A percentile compares a stretch with the other conserved stretches of the same genome.
Conservation (phyloP, 2,888 invertebrate species). For the Lepidocyrtinus sp. region DNA sequence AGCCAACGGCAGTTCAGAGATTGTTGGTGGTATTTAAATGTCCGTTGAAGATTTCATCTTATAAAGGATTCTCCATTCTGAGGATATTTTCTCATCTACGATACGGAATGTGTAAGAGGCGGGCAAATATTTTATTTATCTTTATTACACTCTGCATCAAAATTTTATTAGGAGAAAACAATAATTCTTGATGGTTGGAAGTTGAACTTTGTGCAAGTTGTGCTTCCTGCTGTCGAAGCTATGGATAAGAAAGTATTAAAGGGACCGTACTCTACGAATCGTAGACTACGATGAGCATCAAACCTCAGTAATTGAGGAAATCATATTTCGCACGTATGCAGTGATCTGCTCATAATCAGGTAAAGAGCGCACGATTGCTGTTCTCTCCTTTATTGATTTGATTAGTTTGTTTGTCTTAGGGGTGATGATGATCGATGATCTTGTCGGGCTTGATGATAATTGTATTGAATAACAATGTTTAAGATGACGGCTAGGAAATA, state of each 20-base stretch:
- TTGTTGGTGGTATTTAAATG: too few relatives aligned
- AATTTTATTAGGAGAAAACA: conserved; percentile 26
- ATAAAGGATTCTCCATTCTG: too few relatives aligned
- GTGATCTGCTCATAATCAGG: too few relatives aligned
- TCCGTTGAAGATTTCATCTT: too few relatives aligned
- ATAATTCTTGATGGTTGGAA: conserved; percentile 22
- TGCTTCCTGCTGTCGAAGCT: conserved; percentile 18
- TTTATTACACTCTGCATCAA: conserved; percentile 3
- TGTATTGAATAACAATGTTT: neutral
- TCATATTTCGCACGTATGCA: too few relatives aligned
- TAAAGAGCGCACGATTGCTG: conserved; percentile 9
- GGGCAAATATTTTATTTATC: conserved; percentile 11
- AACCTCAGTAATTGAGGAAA: too few relatives aligned
- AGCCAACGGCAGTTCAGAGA: too few relatives aligned
- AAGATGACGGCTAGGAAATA: neutral
- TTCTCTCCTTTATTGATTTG: conserved; percentile 21
- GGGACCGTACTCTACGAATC: too few relatives aligned
- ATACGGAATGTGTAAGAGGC: conserved; percentile 20
- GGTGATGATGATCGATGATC: conserved; percentile 12
- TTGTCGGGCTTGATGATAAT: neutral
- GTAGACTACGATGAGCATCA: too few relatives aligned
- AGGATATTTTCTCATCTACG: too few relatives aligned
- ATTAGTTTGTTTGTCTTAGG: conserved; percentile 30
- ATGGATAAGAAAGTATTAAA: too few relatives aligned
- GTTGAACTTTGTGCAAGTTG: neutral